These are phyloP conservation scores for Ochropleura plecta DNA, from an alignment of 2,888 invertebrate genomes.

Conservation along the genomic window DNA sequence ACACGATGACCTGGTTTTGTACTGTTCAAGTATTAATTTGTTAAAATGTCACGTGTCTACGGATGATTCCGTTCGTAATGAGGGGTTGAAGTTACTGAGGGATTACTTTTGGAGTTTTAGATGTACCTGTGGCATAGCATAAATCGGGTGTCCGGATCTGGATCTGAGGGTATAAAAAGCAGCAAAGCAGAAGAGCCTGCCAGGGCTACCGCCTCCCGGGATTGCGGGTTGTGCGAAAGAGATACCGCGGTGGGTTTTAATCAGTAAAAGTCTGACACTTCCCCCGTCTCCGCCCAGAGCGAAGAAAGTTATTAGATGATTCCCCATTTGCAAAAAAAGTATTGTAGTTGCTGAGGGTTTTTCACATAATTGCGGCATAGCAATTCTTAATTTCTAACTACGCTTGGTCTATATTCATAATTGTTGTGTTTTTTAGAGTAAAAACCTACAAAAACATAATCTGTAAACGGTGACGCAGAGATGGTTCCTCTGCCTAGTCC, in stretches of 20 bases:
- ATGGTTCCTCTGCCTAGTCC: no score
- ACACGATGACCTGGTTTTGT: constrained; percentile 58
- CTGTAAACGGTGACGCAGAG: no score
- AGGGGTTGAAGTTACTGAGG: not conserved
- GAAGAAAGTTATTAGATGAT: no score
- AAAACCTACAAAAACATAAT: not conserved
- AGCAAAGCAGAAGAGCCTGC: no score
- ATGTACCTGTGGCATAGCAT: not conserved
- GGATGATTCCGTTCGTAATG: constrained; percentile 17
- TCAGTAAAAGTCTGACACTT: no score
- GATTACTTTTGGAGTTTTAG: not conserved
- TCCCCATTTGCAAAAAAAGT: no score
- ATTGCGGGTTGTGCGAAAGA: no score
- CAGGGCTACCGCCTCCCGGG: no score
- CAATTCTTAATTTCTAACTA: not conserved
- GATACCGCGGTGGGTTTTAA: no score
- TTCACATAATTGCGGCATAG: not conserved
- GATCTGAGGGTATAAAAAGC: no score
- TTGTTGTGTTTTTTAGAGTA: not conserved
- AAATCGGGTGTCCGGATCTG: no score
- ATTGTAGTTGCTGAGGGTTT: constrained; percentile 2
- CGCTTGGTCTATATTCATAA: not conserved
- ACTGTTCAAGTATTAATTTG: constrained; percentile 52
- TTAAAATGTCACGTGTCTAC: constrained; percentile 23
- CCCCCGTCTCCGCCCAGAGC: no score